Evolutionary conservation across 2,113 vertebrate genomes (phyloP).

Genomic region (Hippocampus barbouri): DNA sequence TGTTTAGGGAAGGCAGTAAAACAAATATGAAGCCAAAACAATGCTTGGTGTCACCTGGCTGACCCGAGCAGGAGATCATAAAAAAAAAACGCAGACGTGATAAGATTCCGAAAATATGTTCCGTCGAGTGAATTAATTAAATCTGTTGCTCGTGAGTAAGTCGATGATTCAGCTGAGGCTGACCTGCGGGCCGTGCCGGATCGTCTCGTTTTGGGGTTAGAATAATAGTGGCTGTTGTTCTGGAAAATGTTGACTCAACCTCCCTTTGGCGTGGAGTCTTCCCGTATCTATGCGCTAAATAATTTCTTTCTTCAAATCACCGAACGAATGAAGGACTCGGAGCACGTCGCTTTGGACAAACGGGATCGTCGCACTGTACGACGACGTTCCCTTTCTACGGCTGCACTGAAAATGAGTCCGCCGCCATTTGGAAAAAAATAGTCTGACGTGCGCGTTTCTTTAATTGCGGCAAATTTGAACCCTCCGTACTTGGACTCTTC

Average conservation of each 20-base stretch:
- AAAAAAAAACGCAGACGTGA: constrained; percentile 7
- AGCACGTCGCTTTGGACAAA: constrained; percentile 33
- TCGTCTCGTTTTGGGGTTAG: constrained; percentile 21
- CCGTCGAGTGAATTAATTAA: not conserved
- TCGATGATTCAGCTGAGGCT: not conserved
- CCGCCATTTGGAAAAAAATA: constrained; percentile 36
- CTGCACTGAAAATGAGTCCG: constrained; percentile 9
- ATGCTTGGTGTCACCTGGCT: constrained; percentile 11
- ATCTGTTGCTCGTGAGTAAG: not conserved
- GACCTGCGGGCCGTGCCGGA: constrained; percentile 5
- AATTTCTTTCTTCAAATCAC: constrained; percentile 32
- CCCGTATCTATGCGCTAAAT: constrained; percentile 37
- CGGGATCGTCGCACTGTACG: constrained; percentile 20
- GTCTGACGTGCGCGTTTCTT: constrained; percentile 9
- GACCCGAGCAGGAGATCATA: not conserved
- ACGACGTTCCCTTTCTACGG: constrained; percentile 40
- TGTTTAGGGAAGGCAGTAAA: constrained; percentile 16
- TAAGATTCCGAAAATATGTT: not conserved
- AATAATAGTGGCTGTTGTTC: constrained; percentile 36
- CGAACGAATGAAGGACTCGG: constrained; percentile 36
- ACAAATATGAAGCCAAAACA: constrained; percentile 15
- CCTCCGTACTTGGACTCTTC: constrained; percentile 21
- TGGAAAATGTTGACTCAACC: constrained; percentile 30
- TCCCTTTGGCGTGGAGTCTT: constrained; percentile 13
- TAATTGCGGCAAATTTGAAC: constrained; percentile 26